A percentile compares a stretch with the other conserved stretches of the same genome.
phyloP scores from a whole-genome alignment of 1,140 invertebrate species.

The Papilio aristodemus region DNA sequence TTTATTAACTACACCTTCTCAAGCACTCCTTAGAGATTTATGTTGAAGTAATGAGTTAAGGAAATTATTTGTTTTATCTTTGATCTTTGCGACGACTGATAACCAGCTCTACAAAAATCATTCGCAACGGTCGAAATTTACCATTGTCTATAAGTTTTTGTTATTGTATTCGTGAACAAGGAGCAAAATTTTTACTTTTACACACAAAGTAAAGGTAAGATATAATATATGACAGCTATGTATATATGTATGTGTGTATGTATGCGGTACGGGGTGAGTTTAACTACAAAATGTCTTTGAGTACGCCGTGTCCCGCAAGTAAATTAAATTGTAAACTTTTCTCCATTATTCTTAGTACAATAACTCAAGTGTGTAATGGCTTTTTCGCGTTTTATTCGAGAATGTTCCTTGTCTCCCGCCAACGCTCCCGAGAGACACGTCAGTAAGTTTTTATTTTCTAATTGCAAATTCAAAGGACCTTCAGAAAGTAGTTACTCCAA shows the following conservation, averaged over 20 bases:
- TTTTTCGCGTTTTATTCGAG: constrained; percentile 13
- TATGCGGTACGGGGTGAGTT: background rate
- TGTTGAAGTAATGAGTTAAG: background rate
- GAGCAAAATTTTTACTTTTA: too few relatives aligned
- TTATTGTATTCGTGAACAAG: too few relatives aligned
- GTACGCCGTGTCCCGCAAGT: background rate
- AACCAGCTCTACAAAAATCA: too few relatives aligned
- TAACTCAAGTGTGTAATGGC: constrained; percentile 20
- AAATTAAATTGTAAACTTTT: constrained; percentile 19
- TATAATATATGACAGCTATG: too few relatives aligned
- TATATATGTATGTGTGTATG: too few relatives aligned
- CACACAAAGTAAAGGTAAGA: too few relatives aligned
- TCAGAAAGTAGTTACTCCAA: background rate
- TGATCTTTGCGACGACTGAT: too few relatives aligned
- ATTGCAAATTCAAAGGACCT: background rate
- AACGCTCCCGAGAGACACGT: background rate
- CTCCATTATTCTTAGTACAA: constrained; percentile 17
- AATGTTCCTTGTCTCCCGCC: background rate
- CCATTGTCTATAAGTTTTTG: too few relatives aligned
- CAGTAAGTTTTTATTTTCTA: background rate
- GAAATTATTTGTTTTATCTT: too few relatives aligned
- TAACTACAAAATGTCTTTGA: constrained; percentile 6
- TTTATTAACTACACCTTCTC: background rate
- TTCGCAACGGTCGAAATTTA: too few relatives aligned
- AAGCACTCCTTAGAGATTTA: background rate